Evolutionary conservation across 2,113 vertebrate genomes (phyloP).

Genomic region (Hyperopisus bebe): DNA sequence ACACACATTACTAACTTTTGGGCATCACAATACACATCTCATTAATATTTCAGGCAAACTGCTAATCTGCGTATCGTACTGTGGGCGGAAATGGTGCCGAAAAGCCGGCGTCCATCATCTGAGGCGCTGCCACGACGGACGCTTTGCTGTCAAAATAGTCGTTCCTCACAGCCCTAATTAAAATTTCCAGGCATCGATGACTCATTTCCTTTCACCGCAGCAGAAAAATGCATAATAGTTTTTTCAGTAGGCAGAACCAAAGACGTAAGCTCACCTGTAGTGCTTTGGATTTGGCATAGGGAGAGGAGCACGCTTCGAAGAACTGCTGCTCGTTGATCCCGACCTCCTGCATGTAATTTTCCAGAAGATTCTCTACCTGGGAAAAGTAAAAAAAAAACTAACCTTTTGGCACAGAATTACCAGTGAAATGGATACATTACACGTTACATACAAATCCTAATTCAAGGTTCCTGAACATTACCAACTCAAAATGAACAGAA

Average conservation of each 20-base stretch:
- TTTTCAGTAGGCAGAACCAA: neutral
- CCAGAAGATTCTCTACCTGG: slow-evolving; percentile 89
- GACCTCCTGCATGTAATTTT: slow-evolving; percentile 87
- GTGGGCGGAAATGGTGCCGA: no score
- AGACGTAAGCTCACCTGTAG: slow-evolving; percentile 67
- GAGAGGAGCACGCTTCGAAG: slow-evolving; percentile 82
- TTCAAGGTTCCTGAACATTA: neutral
- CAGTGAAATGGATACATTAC: neutral
- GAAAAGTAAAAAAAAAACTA: neutral
- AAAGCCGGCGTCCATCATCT: no score
- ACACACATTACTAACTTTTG: no score
- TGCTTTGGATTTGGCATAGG: slow-evolving; percentile 78
- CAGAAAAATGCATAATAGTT: neutral
- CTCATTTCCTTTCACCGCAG: neutral
- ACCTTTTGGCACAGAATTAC: neutral
- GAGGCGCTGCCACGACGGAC: no score
- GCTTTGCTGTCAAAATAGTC: no score
- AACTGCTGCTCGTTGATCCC: slow-evolving; percentile 95
- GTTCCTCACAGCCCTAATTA: no score
- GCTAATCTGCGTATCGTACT: no score
- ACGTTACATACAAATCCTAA: neutral
- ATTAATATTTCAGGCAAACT: no score
- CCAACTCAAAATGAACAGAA: neutral
- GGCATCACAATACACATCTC: no score
- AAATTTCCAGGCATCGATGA: neutral